phyloP scores from a whole-genome alignment of 2,888 invertebrate genomes.

The Caenorhabditis wallacei region DNA sequence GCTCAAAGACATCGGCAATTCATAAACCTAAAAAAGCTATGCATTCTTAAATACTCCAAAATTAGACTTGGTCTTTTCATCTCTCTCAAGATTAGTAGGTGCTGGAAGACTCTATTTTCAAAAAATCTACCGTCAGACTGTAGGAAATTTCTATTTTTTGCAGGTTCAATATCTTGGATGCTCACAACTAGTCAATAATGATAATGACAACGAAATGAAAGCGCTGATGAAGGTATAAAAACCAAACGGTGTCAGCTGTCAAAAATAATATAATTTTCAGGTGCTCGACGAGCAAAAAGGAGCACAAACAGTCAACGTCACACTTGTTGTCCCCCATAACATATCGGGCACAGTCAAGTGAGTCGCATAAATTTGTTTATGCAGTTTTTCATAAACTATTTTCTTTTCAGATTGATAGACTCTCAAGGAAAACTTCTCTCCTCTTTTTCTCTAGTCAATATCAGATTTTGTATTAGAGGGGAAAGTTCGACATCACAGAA shows the following conservation, averaged over 20 bases:
- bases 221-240: conserved; percentile 67
- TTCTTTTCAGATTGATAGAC: conserved; percentile 88
- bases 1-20: too few relatives aligned
- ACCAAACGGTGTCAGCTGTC: background rate
- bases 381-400: background rate
- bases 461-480: conserved; percentile 92
- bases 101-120: background rate
- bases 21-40: too few relatives aligned
- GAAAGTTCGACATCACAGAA: conserved; percentile 89
- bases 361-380: conserved; percentile 84
- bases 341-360: conserved; percentile 95
- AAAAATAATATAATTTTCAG: conserved; percentile 28
- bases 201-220: conserved; percentile 79
- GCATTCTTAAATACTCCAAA: too few relatives aligned
- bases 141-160: too few relatives aligned
- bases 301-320: conserved; percentile 88
- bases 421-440: conserved; percentile 91
- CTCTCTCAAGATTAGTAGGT: too few relatives aligned
- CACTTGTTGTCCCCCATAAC: conserved; percentile 93
- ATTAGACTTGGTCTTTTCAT: too few relatives aligned
- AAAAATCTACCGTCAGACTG: too few relatives aligned
- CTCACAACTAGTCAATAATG: conserved; percentile 79
- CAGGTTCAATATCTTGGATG: conserved; percentile 78
- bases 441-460: conserved; percentile 87
- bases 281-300: conserved; percentile 89